Conservation (phyloP, 1,140 invertebrate genomes). For the Danaus melanippus region DNA sequence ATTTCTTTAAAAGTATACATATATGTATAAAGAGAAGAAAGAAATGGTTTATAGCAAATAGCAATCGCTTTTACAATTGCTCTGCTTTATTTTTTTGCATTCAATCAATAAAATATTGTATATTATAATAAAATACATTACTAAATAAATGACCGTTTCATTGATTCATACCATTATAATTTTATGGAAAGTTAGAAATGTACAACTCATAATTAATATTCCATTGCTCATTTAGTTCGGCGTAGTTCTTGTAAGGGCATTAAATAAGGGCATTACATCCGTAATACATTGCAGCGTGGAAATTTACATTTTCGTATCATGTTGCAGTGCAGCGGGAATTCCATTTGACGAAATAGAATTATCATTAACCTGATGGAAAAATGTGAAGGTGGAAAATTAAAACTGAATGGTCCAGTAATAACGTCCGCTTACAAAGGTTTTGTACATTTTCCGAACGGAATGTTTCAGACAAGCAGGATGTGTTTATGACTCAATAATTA, state of each 20-base stretch:
- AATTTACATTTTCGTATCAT: constrained; percentile 12
- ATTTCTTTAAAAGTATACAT: no score
- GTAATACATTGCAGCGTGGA: constrained; percentile 17
- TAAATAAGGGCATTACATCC: constrained; percentile 10
- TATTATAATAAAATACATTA: no score
- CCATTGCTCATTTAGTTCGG: no score
- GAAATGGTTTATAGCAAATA: no score
- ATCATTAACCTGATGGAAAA: constrained; percentile 10
- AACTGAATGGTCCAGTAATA: constrained; percentile 5
- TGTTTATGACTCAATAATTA: neutral
- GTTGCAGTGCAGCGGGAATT: constrained; percentile 9
- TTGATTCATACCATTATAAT: no score
- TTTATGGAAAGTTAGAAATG: no score
- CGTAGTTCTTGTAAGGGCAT: no score
- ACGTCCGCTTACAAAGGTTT: constrained; percentile 18
- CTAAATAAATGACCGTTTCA: neutral
- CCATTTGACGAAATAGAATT: constrained; percentile 14
- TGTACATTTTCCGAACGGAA: constrained; percentile 20
- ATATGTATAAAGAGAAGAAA: no score
- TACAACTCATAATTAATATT: no score
- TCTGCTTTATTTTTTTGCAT: no score
- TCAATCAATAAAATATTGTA: no score
- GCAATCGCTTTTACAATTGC: no score
- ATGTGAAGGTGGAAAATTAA: constrained; percentile 17
- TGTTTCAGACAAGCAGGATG: constrained; percentile 17